phyloP scores from a whole-genome alignment of 2,797 vertebrate species.

The Euphonia xanthogaster region DNA sequence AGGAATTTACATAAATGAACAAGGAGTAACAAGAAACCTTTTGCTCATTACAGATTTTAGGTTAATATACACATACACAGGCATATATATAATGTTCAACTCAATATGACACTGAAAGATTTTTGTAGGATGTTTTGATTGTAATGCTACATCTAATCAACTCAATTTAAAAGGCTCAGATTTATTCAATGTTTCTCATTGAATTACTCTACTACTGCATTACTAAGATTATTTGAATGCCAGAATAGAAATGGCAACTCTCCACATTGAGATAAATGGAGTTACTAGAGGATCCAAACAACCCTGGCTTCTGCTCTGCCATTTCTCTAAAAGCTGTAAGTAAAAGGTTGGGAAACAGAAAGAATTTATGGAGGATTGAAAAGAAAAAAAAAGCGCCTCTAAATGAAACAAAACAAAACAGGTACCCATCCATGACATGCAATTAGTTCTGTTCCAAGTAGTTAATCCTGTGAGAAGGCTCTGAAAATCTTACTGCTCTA shows the following conservation, averaged over 20 bases:
- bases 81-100: neutral
- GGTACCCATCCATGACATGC: neutral
- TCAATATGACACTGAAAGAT: neutral
- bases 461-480: neutral
- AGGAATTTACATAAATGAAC: neutral
- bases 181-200: neutral
- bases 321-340: neutral
- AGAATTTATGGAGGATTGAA: neutral
- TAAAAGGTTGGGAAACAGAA: neutral
- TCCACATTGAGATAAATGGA: neutral
- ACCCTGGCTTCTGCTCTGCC: neutral
- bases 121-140: neutral
- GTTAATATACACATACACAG: neutral
- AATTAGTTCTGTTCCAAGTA: neutral
- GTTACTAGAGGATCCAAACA: neutral
- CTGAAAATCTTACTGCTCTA: neutral
- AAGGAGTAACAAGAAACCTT: neutral
- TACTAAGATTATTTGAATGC: neutral
- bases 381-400: neutral
- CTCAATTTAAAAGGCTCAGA: neutral
- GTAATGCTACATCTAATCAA: neutral
- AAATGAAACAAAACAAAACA: neutral
- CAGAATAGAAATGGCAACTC: neutral
- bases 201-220: neutral
- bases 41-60: fast-evolving